Evolutionary conservation across 2,888 invertebrate genomes (phyloP).

Genomic region (Chrysodeixis includens): DNA sequence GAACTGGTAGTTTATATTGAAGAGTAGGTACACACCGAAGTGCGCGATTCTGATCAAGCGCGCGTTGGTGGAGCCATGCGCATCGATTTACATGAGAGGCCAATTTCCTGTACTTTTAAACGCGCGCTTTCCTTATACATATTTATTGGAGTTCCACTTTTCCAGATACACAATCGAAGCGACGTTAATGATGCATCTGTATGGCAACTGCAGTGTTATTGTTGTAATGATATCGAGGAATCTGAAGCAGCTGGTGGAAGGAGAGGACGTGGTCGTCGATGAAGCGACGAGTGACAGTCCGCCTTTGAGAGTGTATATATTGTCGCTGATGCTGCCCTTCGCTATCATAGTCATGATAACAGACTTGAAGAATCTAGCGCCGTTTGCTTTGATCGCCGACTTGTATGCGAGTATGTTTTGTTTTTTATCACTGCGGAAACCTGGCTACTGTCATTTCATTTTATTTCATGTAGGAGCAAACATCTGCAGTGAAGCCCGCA

Average conservation of each 20-base stretch:
- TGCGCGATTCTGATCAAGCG: too few relatives aligned
- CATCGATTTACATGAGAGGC: too few relatives aligned
- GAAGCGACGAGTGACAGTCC: conserved; percentile 37
- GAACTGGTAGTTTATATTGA: too few relatives aligned
- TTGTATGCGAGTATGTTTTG: conserved; percentile 64
- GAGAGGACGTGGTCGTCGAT: conserved; percentile 34
- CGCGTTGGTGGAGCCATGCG: too few relatives aligned
- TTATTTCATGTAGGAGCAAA: too few relatives aligned
- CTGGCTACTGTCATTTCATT: too few relatives aligned
- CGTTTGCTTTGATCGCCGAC: conserved; percentile 72
- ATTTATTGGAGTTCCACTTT: background rate
- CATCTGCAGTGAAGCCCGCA: too few relatives aligned
- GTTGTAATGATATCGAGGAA: conserved; percentile 65
- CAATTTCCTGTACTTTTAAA: too few relatives aligned
- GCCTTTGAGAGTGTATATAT: conserved; percentile 57
- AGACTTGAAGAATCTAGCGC: conserved; percentile 69
- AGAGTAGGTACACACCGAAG: too few relatives aligned
- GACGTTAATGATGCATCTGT: conserved; percentile 63
- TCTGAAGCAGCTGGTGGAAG: conserved; percentile 67
- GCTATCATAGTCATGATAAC: conserved; percentile 70
- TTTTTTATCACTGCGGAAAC: too few relatives aligned
- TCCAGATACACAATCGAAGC: conserved; percentile 63
- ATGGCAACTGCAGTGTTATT: conserved; percentile 70
- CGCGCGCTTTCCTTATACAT: too few relatives aligned
- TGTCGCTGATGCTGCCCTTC: conserved; percentile 64